These are phyloP conservation scores for Rotaria magnacalcarata DNA, from an alignment of 2,888 invertebrate species.

Conservation along the genomic window DNA sequence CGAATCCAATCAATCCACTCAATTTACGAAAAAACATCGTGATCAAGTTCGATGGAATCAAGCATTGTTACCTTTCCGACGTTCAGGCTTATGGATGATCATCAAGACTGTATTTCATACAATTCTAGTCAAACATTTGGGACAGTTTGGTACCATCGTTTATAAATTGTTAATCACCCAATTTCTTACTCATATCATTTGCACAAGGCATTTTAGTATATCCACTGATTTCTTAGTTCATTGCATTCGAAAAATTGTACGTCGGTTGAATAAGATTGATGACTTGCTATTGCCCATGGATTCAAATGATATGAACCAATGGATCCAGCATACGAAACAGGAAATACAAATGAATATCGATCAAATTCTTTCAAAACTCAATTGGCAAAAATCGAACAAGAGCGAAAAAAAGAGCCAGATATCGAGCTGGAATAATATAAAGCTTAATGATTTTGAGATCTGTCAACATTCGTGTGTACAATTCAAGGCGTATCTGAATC, in stretches of 20 bases:
- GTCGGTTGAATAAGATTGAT: slow-evolving; percentile 9
- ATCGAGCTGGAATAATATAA: no score
- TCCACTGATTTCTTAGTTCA: neutral
- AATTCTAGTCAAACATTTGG: neutral
- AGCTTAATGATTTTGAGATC: no score
- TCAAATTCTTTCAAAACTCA: no score
- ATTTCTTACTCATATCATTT: neutral
- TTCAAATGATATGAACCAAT: neutral
- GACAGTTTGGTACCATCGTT: neutral
- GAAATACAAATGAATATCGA: no score
- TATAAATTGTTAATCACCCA: neutral
- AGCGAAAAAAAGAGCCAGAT: no score
- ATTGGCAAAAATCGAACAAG: no score
- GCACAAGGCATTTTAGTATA: neutral
- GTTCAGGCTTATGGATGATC: neutral
- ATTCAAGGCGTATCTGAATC: no score
- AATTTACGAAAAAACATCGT: neutral
- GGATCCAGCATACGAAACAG: no score
- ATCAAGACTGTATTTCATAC: neutral
- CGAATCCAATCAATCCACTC: neutral
- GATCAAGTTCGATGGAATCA: neutral
- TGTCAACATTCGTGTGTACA: no score
- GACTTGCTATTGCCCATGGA: neutral
- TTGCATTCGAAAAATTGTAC: slow-evolving; percentile 24
- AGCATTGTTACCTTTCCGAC: neutral